Evolutionary conservation across 1,140 invertebrate genomes (phyloP), one percentile per base, ranked within the genome.

Genomic region (Lepidostoma basale): DNA sequence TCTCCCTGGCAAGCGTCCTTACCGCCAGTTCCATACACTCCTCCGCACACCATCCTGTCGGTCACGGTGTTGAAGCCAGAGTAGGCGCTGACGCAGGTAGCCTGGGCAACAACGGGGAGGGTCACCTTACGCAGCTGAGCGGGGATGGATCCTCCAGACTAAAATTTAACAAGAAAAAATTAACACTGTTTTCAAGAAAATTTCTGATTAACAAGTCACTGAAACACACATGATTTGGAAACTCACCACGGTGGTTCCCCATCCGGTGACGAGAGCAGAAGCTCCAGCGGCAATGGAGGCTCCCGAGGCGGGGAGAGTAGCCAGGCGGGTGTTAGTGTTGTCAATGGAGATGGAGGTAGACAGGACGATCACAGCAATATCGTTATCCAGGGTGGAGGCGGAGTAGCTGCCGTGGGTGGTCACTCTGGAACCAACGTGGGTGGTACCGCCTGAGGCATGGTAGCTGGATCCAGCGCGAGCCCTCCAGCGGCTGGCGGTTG

Each of bases 31-130:
- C 16, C 58, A 4, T 54, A 18, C 22, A 10, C 25, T 16, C 89
- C 90, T n/a, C 91, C 90, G 72, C 91, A 92, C 1, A 91, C 76
- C 87, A 91, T 90, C 16, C 85, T 85, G 3, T 85, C 75, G 0
- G 86, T 87, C 10, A 92, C 79, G 3, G 73, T 59, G 12, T 68
- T 67, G 26, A 54, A 26, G 1, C n/a, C 22, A 3, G 12, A 8
- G 30, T 83, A 77, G 47, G 78, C 68, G 0, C 64, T 42, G 16
- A 74, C 73, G 64, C 84, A 85, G 2, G 22, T 39, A 1, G 42
- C 9, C 1, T 23, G 62, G 18, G 74, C 71, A 3, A 86, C 68
- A 44, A 85, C 74, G 0, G 84, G 79, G 2, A 87, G 54, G 10
- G 74, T 72, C 0, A 82, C 75, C 52, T 73, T 80, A 62, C 75